These are phyloP conservation scores for Chouioia cunea DNA, from an alignment of 2,888 invertebrate genomes.

Conservation along the genomic window DNA sequence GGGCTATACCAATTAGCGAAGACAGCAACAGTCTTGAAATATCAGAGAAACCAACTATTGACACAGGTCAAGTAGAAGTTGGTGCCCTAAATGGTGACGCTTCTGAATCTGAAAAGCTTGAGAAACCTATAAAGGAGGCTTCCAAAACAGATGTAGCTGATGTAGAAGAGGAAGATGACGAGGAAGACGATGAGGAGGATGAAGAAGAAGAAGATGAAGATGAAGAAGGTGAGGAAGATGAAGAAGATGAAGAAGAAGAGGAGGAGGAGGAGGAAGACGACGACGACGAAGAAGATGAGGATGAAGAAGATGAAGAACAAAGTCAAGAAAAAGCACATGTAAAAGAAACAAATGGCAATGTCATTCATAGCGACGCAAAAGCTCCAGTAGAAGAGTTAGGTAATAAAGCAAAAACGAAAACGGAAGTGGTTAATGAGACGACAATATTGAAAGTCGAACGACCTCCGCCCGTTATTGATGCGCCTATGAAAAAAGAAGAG, in stretches of 20 bases:
- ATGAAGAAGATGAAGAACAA: conserved; percentile 56
- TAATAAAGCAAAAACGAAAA: conserved; percentile 14
- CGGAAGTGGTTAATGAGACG: conserved; percentile 10
- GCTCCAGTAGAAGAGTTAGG: neutral
- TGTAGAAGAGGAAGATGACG: conserved; percentile 54
- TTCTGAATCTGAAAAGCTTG: conserved; percentile 53
- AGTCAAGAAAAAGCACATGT: conserved; percentile 51
- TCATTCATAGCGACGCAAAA: conserved; percentile 21
- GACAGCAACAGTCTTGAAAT: conserved; percentile 75
- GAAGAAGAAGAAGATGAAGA: conserved; percentile 49
- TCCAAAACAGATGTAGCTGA: conserved; percentile 52
- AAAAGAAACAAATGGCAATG: conserved; percentile 39
- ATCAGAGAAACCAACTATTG: conserved; percentile 71
- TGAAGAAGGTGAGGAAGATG: neutral
- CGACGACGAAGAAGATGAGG: conserved; percentile 53
- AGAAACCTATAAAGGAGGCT: conserved; percentile 52
- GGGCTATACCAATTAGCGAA: conserved; percentile 74
- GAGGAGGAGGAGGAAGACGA: conserved; percentile 54
- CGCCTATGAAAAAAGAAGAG: conserved; percentile 30
- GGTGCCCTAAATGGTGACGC: conserved; percentile 48
- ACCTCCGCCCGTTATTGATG: conserved; percentile 8
- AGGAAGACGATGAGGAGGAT: conserved; percentile 53
- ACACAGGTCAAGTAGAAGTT: conserved; percentile 70
- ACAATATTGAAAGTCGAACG: conserved; percentile 27
- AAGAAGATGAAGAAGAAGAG: conserved; percentile 31